These are phyloP conservation scores for Fringilla coelebs DNA, from an alignment of 2,797 vertebrate genomes.

Conservation along the genomic window DNA sequence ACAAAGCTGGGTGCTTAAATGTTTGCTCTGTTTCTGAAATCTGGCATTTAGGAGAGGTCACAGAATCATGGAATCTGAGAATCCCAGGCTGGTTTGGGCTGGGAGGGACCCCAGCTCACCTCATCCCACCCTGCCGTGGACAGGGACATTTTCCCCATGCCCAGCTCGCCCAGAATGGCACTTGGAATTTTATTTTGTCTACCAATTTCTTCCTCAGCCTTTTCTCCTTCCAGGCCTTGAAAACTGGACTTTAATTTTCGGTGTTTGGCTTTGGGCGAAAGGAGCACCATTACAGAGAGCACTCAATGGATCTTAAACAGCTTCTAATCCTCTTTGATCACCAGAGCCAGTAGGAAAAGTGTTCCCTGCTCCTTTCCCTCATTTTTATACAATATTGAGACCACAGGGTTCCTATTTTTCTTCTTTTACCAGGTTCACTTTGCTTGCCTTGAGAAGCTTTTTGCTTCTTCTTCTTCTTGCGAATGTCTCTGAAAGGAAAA, in stretches of 20 bases:
- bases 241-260: background rate
- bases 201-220: background rate
- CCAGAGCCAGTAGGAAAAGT: background rate
- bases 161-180: background rate
- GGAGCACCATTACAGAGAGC: background rate
- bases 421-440: background rate
- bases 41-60: background rate
- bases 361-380: background rate
- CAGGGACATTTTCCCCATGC: background rate
- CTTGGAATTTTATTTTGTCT: background rate
- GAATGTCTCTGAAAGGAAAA: background rate
- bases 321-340: background rate
- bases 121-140: background rate
- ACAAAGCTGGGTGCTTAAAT: background rate
- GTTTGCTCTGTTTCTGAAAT: background rate
- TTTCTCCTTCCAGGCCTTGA: background rate
- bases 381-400: background rate
- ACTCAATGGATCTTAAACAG: background rate
- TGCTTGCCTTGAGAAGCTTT: background rate
- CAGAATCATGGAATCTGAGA: accelerated
- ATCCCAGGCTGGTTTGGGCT: background rate
- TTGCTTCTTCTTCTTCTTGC: background rate
- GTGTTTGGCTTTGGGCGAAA: background rate
- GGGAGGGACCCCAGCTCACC: background rate
- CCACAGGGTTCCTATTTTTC: background rate